These are phyloP conservation scores for Leptopterna dolabrata DNA, from an alignment of 2,888 invertebrate genomes.

Conservation along the genomic window DNA sequence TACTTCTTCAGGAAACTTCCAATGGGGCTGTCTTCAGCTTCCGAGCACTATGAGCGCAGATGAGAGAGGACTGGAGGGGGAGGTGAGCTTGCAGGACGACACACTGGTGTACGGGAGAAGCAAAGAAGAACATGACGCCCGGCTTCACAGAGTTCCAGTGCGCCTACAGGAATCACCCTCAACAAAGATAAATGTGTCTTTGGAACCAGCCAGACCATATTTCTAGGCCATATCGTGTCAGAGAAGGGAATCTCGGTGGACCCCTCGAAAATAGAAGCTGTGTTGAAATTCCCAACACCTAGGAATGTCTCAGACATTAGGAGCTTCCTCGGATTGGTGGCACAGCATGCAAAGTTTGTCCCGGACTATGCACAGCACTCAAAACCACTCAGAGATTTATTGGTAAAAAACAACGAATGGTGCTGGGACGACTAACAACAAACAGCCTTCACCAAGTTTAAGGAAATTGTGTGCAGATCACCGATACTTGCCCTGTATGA, in stretches of 20 bases:
- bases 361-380: too few species aligned
- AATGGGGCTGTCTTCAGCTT: constrained; percentile 60
- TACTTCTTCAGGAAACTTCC: constrained; percentile 59
- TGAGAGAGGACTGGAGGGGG: constrained; percentile 49
- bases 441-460: constrained; percentile 53
- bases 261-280: not conserved
- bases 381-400: constrained; percentile 50
- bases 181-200: not conserved
- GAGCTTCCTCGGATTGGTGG: not conserved
- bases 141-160: too few species aligned
- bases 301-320: not conserved
- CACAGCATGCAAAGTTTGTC: constrained; percentile 16
- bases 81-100: constrained; percentile 53
- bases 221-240: constrained; percentile 1
- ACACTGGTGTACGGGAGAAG: constrained; percentile 45
- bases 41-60: constrained; percentile 48
- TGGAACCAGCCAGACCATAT: not conserved
- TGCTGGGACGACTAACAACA: constrained; percentile 39
- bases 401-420: constrained; percentile 44
- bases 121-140: constrained; percentile 53
- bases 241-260: constrained; percentile 51
- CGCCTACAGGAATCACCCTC: too few species aligned
- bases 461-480: constrained; percentile 14
- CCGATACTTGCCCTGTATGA: constrained; percentile 31
- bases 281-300: not conserved